Conservation (phyloP, 2,888 invertebrate species). For the Epistrophe grossulariae region DNA sequence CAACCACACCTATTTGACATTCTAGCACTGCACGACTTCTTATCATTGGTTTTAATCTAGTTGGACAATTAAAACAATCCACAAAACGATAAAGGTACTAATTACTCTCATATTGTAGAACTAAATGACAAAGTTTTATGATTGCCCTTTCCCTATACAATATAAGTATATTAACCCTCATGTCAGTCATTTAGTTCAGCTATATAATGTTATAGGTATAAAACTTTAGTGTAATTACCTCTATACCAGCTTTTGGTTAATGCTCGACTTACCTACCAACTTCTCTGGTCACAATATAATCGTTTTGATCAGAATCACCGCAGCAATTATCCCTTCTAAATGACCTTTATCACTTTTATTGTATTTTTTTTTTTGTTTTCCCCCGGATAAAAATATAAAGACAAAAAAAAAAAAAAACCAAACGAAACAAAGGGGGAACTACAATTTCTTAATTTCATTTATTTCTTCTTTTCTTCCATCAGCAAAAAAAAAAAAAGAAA, state of each 20-base stretch:
- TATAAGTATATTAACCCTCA: neutral
- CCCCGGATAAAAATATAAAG: conserved; percentile 4
- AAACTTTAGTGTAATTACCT: conserved; percentile 60
- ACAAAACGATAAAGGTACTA: conserved; percentile 26
- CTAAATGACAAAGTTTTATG: conserved; percentile 44
- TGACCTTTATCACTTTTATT: conserved; percentile 70
- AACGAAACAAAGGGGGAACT: conserved; percentile 3
- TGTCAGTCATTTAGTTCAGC: neutral
- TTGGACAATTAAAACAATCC: conserved; percentile 46
- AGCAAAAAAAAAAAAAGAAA: neutral
- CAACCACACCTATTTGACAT: neutral
- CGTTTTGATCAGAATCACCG: conserved; percentile 62
- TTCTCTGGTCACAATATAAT: conserved; percentile 59
- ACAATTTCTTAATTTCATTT: conserved; percentile 63
- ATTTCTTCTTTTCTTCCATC: conserved; percentile 31
- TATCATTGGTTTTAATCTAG: conserved; percentile 36
- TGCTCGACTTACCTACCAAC: conserved; percentile 8
- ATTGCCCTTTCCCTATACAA: neutral
- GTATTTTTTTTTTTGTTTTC: conserved; percentile 16
- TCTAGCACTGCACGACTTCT: neutral
- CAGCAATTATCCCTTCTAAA: conserved; percentile 69
- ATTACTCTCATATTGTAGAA: conserved; percentile 57
- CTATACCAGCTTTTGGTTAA: conserved; percentile 26
- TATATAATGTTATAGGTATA: neutral
- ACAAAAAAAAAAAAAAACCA: neutral